Percentiles rank a stretch among this genome's conserved stretches.
Evolutionary conservation across 2,888 invertebrate species (phyloP).

Genomic region (Caenorhabditis plicata): DNA sequence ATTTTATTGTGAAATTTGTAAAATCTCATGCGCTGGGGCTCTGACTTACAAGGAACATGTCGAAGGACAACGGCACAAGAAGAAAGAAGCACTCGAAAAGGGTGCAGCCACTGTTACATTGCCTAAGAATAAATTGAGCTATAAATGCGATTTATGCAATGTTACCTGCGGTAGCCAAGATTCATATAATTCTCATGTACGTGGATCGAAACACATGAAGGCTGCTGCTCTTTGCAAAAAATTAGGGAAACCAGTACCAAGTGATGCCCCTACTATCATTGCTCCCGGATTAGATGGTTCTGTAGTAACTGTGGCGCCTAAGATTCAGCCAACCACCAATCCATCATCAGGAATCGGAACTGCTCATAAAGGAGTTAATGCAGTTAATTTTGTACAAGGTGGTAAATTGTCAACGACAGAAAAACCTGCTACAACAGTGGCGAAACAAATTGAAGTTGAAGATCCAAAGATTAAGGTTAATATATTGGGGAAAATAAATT

Average conservation of each 20-base stretch:
- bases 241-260: conserved; percentile 95
- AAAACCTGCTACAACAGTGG: no score
- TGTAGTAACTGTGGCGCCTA: no score
- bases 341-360: no score
- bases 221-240: conserved; percentile 91
- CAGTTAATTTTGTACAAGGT: conserved; percentile 74
- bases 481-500: conserved; percentile 19
- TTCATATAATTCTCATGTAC: conserved; percentile 89
- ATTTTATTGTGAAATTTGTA: conserved; percentile 85
- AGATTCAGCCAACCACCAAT: no score
- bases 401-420: conserved; percentile 47
- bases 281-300: conserved; percentile 36
- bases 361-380: conserved; percentile 37
- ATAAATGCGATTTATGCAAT: conserved; percentile 94
- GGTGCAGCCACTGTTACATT: conserved; percentile 65
- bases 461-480: no score
- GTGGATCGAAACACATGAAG: conserved; percentile 97
- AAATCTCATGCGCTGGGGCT: conserved; percentile 68
- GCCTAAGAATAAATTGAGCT: conserved; percentile 42
- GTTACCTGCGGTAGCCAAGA: conserved; percentile 97
- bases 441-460: no score
- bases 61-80: conserved; percentile 98
- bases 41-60: conserved; percentile 90
- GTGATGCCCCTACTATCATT: conserved; percentile 79
- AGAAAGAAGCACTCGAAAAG: conserved; percentile 84